phyloP scores from a whole-genome alignment of 2,113 vertebrate species.

The Lynx canadensis region DNA sequence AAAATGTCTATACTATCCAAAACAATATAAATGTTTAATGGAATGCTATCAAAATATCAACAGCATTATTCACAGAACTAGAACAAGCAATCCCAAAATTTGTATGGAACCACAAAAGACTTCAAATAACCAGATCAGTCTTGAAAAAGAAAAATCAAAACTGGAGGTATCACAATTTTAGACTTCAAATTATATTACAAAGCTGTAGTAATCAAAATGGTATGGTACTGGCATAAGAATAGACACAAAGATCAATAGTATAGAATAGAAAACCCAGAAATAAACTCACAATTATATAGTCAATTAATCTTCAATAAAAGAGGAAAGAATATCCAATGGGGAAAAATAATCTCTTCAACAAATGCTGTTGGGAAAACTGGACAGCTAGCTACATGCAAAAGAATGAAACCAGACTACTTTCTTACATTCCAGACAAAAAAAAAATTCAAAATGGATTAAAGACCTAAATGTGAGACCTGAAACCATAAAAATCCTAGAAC shows the following conservation, averaged over 20 bases:
- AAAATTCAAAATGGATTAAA: neutral
- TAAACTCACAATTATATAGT: neutral
- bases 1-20: neutral
- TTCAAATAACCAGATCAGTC: neutral
- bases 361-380: neutral
- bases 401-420: neutral
- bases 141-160: neutral
- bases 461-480: neutral
- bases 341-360: neutral
- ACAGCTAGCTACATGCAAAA: neutral
- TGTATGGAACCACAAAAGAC: neutral
- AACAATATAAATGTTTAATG: neutral
- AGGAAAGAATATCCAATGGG: neutral
- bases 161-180: neutral
- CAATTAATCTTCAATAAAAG: neutral
- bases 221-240: neutral
- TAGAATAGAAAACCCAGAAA: neutral
- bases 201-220: neutral
- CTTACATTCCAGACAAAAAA: neutral
- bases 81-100: neutral
- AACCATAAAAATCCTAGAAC: neutral
- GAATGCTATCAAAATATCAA: neutral
- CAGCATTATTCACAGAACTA: neutral
- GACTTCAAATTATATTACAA: neutral
- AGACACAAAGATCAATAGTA: neutral